These are phyloP conservation scores for Drosophila tristis DNA, from an alignment of 1,140 invertebrate genomes.

Conservation along the genomic window DNA sequence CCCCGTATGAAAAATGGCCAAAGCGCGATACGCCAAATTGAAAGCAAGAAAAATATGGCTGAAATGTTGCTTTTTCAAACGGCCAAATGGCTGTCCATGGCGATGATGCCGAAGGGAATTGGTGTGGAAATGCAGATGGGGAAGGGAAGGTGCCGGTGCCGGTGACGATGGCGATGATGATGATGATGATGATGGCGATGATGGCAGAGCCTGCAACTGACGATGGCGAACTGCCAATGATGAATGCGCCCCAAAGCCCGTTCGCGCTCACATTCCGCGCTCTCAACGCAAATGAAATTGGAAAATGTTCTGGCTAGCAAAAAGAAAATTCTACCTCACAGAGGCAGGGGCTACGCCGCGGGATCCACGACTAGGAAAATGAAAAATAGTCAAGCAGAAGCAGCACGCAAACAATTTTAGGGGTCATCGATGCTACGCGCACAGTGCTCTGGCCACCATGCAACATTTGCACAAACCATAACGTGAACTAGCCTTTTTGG, in stretches of 20 bases:
- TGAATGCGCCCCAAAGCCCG: slow-evolving; percentile 64
- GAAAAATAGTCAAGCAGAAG: slow-evolving; percentile 77
- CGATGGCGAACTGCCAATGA: slow-evolving; percentile 63
- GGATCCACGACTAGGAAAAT: slow-evolving; percentile 62
- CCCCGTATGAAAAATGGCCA: slow-evolving; percentile 79
- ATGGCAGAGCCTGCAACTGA: slow-evolving; percentile 32
- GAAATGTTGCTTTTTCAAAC: slow-evolving; percentile 82
- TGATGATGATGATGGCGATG: slow-evolving; percentile 46
- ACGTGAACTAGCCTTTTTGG: too few relatives aligned
- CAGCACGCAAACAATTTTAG: slow-evolving; percentile 69
- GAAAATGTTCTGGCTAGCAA: slow-evolving; percentile 76
- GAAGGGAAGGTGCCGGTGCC: slow-evolving; percentile 6
- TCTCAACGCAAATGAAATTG: slow-evolving; percentile 78
- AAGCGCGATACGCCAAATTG: slow-evolving; percentile 75
- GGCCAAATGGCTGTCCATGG: slow-evolving; percentile 53
- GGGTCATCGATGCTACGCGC: slow-evolving; percentile 59
- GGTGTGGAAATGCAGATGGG: slow-evolving; percentile 18
- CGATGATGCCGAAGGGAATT: slow-evolving; percentile 26
- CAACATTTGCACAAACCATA: background rate
- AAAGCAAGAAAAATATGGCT: slow-evolving; percentile 81
- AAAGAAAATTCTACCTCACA: slow-evolving; percentile 65
- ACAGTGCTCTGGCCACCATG: slow-evolving; percentile 20
- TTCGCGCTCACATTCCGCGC: slow-evolving; percentile 72
- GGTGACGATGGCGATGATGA: too few relatives aligned
- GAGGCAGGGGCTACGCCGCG: slow-evolving; percentile 7